Evolutionary conservation across 1,140 invertebrate species (phyloP), one percentile per base, ranked within the genome.

Genomic region (Cotesia vestalis): DNA sequence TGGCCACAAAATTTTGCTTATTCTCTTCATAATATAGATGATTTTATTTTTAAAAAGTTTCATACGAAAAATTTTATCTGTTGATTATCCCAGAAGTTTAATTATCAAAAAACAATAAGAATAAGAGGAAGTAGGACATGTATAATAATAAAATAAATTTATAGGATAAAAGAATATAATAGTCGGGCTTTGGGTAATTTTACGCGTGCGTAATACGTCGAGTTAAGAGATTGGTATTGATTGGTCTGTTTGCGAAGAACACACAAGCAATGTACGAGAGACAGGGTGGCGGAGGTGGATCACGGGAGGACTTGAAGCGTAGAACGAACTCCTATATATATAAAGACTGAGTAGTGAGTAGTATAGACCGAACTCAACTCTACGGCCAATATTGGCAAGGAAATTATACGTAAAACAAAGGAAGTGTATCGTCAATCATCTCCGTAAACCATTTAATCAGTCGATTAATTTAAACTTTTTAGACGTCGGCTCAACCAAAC

Each of bases 141-240:
- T 27, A 27, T 27, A 27, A 27, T 27, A 27, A 27, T 27, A 27
- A 27, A 27, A 27, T 27, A 27, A 27, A 27, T 27, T 27, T 27
- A 27, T 27, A 27, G 27, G 27, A 27, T 46, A 46, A 46, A 2
- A 46, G 40, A 46, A 46, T 46, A 46, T 46, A 46, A 46, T 46
- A 46, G 11, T 9, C 17, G 57, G 57, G 57, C 57, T 27, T 34
- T 35, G 12, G 52, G 14, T 67, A 55, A 53, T 53, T 74, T 70
- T 74, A 74, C 69, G 73, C 67, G 73, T 73, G 68, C 72, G 67
- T 73, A 74, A 71, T 71, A 74, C 40, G 67, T 74, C 62, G 62
- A 82, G 80, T 83, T 83, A 81, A 83, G 81, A 83, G 82, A 83
- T 84, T 83, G 79, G 75, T 83, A 85, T 85, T 84, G 84, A 85